Evolutionary conservation across 2,797 vertebrate species (phyloP), one percentile per base, ranked within the genome.

Genomic region (Xerus rutilus): DNA sequence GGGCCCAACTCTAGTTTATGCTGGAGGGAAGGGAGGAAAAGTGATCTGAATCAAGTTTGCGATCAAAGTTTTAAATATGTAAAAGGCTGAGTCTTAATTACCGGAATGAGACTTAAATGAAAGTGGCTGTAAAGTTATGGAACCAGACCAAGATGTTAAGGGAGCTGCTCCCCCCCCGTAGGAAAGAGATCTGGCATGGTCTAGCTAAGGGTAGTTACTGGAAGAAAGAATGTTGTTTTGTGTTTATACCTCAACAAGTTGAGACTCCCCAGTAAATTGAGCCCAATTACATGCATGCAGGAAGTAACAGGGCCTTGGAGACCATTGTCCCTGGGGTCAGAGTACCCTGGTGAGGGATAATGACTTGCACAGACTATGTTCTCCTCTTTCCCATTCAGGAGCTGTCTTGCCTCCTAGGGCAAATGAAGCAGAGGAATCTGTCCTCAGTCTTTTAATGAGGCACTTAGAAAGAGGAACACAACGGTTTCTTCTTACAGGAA

Each of bases 1-100:
- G 4, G 10, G 23, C 54, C 77, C 52, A 1, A 23, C 72, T n/a
- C 72, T 30, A 69, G 35, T 49, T 18, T 25, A 20, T 21, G 7
- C n/a, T 57, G 3, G 69, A 65, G 43, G 30, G 30, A n/a, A 91
- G 70, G 28, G 45, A 15, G 49, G n/a, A 79, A 52, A 86, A 67
- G 17, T 70, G 82, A 62, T 86, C 15, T 32, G 47, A 90, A 65
- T 57, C 11, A 12, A 86, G 86, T 54, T 74, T 91, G 84, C n/a
- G 6, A 54, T 78, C 77, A 43, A 93, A 86, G 73, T 87, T 93
- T 86, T 93, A 45, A 69, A 93, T 94, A 96, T 62, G 69, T 74
- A 54, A 77, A 97, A 93, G n/a, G 49, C 1, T 69, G 73, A 67
- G 39, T 92, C 93, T 93, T 91, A 70, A 97, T 97, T 93, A 94